These are phyloP conservation scores for Acanthoscelides obtectus DNA, from an alignment of 2,888 invertebrate species.

Conservation along the genomic window DNA sequence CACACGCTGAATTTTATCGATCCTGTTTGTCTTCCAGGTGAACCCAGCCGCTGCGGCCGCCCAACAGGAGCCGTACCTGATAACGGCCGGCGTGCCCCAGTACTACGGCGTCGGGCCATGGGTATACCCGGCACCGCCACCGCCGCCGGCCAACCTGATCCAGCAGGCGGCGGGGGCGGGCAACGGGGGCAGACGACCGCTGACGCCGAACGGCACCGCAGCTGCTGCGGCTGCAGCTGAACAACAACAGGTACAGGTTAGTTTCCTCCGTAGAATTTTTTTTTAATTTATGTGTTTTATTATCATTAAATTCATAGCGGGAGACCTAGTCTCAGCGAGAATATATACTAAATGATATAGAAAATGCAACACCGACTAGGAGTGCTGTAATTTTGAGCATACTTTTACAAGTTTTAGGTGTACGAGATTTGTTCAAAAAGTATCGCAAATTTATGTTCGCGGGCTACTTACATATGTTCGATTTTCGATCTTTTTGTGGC, in stretches of 20 bases:
- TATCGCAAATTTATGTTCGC: too few relatives aligned
- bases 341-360: too few relatives aligned
- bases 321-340: too few relatives aligned
- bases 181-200: slow-evolving; percentile 69
- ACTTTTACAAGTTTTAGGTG: too few relatives aligned
- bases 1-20: too few relatives aligned
- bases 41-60: slow-evolving; percentile 41
- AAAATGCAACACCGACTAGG: too few relatives aligned
- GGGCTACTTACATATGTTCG: too few relatives aligned
- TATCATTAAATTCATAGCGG: too few relatives aligned
- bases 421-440: too few relatives aligned
- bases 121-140: slow-evolving; percentile 70
- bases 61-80: slow-evolving; percentile 67
- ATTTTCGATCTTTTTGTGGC: too few relatives aligned
- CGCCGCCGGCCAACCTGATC: slow-evolving; percentile 59
- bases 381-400: too few relatives aligned
- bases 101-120: slow-evolving; percentile 92
- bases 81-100: slow-evolving; percentile 80
- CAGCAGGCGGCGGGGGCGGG: slow-evolving; percentile 58
- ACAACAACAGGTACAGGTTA: slow-evolving; percentile 56
- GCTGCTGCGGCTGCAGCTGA: slow-evolving; percentile 42
- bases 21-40: background rate
- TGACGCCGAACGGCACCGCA: slow-evolving; percentile 71
- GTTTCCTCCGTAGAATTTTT: slow-evolving; percentile 20
- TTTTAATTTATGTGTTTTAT: too few relatives aligned